Evolutionary conservation across 1,140 invertebrate species (phyloP).

Genomic region (Ostrea edulis): DNA sequence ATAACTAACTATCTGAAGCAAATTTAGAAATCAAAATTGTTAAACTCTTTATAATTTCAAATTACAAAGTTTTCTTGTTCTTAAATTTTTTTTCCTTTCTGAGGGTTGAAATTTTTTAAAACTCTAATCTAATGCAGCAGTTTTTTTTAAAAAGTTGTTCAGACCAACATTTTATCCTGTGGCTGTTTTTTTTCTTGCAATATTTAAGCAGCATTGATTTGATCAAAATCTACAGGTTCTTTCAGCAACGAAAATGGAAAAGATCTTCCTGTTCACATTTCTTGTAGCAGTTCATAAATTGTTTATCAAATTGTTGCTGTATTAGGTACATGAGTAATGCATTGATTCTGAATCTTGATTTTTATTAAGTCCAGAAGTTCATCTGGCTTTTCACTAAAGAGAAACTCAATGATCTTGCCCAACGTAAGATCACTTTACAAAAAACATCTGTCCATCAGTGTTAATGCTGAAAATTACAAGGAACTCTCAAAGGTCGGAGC

Average conservation of each 20-base stretch:
- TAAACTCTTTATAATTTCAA: too few relatives aligned
- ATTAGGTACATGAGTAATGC: constrained; percentile 34
- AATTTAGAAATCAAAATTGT: too few relatives aligned
- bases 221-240: neutral
- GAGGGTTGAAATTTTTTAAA: too few relatives aligned
- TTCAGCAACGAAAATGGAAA: constrained; percentile 9
- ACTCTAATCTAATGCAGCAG: too few relatives aligned
- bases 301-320: constrained; percentile 29
- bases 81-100: too few relatives aligned
- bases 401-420: constrained; percentile 9
- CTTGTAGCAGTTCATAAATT: constrained; percentile 16
- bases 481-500: constrained; percentile 21
- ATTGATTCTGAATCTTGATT: neutral
- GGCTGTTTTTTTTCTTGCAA: too few relatives aligned
- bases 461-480: neutral
- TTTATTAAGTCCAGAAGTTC: constrained; percentile 37
- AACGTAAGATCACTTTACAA: constrained; percentile 18
- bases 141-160: too few relatives aligned
- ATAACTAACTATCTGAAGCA: too few relatives aligned
- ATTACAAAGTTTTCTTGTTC: too few relatives aligned
- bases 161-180: too few relatives aligned
- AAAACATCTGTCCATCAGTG: constrained; percentile 26
- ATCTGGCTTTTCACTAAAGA: neutral
- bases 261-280: neutral
- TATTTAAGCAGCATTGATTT: neutral